Evolutionary conservation across 2,113 vertebrate genomes (phyloP).

Genomic region (Carollia perspicillata): DNA sequence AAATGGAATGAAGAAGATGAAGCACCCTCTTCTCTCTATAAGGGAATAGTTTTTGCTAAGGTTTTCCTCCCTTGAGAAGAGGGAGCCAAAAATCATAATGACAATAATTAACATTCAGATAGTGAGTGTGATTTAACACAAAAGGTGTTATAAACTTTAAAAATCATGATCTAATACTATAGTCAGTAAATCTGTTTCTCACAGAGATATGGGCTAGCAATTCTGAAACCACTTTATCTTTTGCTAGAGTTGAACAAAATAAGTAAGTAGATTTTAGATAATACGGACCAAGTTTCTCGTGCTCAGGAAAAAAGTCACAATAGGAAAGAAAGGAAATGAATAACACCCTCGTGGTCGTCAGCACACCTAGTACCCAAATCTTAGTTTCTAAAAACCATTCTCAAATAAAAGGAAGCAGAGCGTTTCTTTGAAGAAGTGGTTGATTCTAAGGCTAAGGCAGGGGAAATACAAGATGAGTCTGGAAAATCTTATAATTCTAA

Average conservation of each 20-base stretch:
- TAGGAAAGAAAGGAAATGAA: not conserved
- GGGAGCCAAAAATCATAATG: not conserved
- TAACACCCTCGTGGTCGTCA: not conserved
- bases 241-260: not conserved
- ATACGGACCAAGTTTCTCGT: not conserved
- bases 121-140: not conserved
- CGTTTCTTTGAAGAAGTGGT: not conserved
- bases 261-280: not conserved
- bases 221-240: not conserved
- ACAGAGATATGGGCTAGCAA: not conserved
- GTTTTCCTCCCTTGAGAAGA: not conserved
- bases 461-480: not conserved
- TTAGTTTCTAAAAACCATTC: not conserved
- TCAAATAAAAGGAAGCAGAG: not conserved
- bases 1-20: not conserved
- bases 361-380: not conserved
- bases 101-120: not conserved
- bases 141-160: not conserved
- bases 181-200: not conserved
- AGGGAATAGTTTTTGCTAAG: not conserved
- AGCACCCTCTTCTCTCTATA: not conserved
- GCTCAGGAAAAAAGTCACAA: not conserved
- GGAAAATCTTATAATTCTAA: not conserved
- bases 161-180: not conserved
- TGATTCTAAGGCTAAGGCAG: not conserved